phyloP scores from a whole-genome alignment of 1,140 invertebrate genomes.

The Manduca sexta region DNA sequence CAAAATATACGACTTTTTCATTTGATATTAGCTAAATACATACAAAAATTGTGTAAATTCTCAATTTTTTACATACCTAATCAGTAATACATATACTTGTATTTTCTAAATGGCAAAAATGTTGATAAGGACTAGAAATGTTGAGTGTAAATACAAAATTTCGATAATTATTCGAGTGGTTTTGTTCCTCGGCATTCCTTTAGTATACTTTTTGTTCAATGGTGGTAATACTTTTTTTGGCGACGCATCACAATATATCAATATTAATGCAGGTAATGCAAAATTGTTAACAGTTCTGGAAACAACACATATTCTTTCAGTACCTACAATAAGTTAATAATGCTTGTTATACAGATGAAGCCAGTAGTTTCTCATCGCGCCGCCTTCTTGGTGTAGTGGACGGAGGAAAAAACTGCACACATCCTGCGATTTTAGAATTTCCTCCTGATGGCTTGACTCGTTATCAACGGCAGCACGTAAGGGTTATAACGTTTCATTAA shows the following conservation, averaged over 20 bases:
- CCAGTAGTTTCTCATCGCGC: slow-evolving; percentile 18
- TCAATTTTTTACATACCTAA: not conserved
- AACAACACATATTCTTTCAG: too few species aligned
- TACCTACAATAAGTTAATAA: too few species aligned
- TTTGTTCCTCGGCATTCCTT: slow-evolving; percentile 41
- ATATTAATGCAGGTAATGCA: not conserved
- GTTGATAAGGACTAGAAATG: slow-evolving; percentile 57
- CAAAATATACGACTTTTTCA: slow-evolving; percentile 58
- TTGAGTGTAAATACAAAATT: slow-evolving; percentile 32
- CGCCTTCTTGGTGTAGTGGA: slow-evolving; percentile 27
- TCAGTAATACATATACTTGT: not conserved
- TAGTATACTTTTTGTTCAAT: slow-evolving; percentile 27
- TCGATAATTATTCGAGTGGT: slow-evolving; percentile 42
- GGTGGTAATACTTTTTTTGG: not conserved
- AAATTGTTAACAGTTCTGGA: too few species aligned
- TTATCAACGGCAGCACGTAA: slow-evolving; percentile 74
- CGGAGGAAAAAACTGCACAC: slow-evolving; percentile 77
- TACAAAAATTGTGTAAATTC: not conserved
- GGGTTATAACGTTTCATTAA: slow-evolving; percentile 4
- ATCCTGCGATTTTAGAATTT: slow-evolving; percentile 86
- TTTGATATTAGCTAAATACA: slow-evolving; percentile 34
- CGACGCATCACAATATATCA: not conserved
- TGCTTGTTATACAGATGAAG: slow-evolving; percentile 7
- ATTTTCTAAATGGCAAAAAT: slow-evolving; percentile 47
- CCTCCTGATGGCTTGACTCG: slow-evolving; percentile 83